phyloP scores from a whole-genome alignment of 1,140 invertebrate species.

The Papilio machaon region DNA sequence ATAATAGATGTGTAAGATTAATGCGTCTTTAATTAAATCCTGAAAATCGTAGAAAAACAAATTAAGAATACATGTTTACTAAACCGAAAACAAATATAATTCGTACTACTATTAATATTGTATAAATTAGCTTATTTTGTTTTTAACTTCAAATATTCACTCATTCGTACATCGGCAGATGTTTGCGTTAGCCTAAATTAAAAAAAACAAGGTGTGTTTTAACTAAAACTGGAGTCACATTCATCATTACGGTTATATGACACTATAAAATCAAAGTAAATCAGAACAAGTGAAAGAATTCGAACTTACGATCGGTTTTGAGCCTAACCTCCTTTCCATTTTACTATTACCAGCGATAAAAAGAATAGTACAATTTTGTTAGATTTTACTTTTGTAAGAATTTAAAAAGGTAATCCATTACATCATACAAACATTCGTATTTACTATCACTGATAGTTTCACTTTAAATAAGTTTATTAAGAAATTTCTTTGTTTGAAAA shows the following conservation, averaged over 20 bases:
- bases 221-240: not conserved
- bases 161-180: not conserved
- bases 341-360: not conserved
- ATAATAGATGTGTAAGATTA: too few relatives aligned
- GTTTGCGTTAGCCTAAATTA: not conserved
- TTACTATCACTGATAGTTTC: not conserved
- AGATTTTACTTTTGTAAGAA: too few relatives aligned
- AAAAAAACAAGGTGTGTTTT: not conserved
- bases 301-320: not conserved
- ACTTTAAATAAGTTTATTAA: not conserved
- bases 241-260: not conserved
- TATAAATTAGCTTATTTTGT: not conserved
- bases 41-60: too few relatives aligned
- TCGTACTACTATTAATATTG: not conserved
- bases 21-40: too few relatives aligned
- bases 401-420: too few relatives aligned
- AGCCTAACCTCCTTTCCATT: not conserved
- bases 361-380: too few relatives aligned
- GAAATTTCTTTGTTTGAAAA: too few relatives aligned
- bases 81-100: too few relatives aligned
- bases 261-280: conserved; percentile 8
- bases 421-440: too few relatives aligned
- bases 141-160: not conserved
- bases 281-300: conserved; percentile 4
- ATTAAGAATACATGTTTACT: too few relatives aligned